Percentiles rank a stretch among this genome's conserved stretches.
Conservation (phyloP, 2,888 invertebrate genomes). For the Synergus umbraculus region DNA sequence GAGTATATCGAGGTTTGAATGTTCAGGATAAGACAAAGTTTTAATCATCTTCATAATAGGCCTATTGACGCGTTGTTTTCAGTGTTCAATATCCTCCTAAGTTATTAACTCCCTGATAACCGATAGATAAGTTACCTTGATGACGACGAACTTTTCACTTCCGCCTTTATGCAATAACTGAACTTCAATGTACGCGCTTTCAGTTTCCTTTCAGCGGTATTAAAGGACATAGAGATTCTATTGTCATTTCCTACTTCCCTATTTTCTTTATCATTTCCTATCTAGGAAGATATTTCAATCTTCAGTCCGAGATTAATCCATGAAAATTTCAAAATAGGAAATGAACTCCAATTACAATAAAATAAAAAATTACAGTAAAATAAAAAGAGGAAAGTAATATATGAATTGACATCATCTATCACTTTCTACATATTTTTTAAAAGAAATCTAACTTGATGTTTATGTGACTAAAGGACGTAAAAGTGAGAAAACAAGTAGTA, state of each 20-base stretch:
- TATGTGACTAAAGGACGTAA: not conserved
- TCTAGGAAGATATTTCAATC: slow-evolving; percentile 31
- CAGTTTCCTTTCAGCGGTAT: slow-evolving; percentile 36
- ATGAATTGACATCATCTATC: not conserved
- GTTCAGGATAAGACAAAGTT: not conserved
- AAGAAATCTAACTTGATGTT: not conserved
- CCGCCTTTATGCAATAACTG: slow-evolving; percentile 21
- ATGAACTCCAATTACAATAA: not conserved
- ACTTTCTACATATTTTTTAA: not conserved
- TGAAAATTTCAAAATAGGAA: not conserved
- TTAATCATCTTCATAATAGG: not conserved
- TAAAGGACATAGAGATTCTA: slow-evolving; percentile 18
- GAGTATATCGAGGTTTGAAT: not conserved
- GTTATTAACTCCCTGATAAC: slow-evolving; percentile 13
- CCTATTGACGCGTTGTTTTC: not conserved
- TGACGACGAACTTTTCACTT: slow-evolving; percentile 28
- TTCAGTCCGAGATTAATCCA: slow-evolving; percentile 8
- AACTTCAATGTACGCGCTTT: slow-evolving; percentile 19
- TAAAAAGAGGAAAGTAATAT: not conserved
- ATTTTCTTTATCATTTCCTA: not conserved
- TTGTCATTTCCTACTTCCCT: slow-evolving; percentile 32
- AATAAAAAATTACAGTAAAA: too few species aligned
- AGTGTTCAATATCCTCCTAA: not conserved
- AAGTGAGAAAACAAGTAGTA: slow-evolving; percentile 8
- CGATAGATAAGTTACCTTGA: slow-evolving; percentile 10